phyloP scores from a whole-genome alignment of 2,797 vertebrate genomes.

The Epinephelus coioides region DNA sequence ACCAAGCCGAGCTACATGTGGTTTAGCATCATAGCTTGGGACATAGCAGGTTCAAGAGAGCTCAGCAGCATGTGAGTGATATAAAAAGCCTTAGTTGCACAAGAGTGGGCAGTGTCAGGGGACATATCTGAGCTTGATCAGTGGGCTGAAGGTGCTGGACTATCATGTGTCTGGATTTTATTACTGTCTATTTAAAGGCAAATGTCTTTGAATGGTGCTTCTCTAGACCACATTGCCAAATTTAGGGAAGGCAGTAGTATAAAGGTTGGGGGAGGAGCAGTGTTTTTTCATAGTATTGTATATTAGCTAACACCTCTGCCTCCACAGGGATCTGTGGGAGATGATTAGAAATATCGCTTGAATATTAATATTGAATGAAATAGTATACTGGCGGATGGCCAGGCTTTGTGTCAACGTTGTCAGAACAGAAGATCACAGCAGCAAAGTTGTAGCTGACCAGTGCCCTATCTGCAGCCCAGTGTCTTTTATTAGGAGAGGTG shows the following conservation, averaged over 20 bases:
- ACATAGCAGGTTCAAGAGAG: conserved; percentile 51
- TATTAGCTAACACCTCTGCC: background rate
- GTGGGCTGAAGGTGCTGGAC: conserved; percentile 50
- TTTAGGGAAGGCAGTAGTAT: conserved; percentile 50
- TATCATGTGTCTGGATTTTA: conserved; percentile 77
- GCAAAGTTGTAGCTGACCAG: conserved; percentile 75
- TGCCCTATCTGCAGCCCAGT: conserved; percentile 66
- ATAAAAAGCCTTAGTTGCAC: conserved; percentile 69
- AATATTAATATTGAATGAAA: conserved; percentile 5
- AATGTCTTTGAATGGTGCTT: conserved; percentile 67
- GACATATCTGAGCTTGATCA: conserved; percentile 67
- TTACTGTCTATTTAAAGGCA: conserved; percentile 80
- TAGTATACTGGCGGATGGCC: conserved; percentile 32
- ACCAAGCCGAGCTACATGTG: conserved; percentile 52
- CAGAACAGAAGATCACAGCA: conserved; percentile 66
- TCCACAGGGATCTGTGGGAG: conserved; percentile 7
- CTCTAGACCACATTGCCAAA: conserved; percentile 63
- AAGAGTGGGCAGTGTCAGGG: conserved; percentile 62
- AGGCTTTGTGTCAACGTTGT: conserved; percentile 61
- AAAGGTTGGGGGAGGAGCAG: conserved; percentile 6
- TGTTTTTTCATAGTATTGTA: conserved; percentile 6
- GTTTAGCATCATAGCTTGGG: conserved; percentile 53
- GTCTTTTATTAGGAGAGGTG: conserved; percentile 80
- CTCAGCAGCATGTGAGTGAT: conserved; percentile 52
- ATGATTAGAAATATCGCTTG: background rate